Conservation (phyloP, 2,113 vertebrate species). For the Psittacus erithacus region DNA sequence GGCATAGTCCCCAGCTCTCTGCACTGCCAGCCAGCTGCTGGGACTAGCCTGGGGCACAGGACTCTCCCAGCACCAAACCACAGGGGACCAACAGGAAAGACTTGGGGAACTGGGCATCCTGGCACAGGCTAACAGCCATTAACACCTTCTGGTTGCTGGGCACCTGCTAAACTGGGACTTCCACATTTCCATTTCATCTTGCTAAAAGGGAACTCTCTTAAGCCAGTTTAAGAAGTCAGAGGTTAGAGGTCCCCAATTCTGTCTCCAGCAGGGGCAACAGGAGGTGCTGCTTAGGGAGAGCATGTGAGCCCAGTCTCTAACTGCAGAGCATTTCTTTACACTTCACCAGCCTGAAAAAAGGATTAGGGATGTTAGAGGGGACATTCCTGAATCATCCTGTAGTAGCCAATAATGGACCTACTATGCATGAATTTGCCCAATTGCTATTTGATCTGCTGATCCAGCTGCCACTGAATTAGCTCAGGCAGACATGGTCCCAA, state of each 20-base stretch:
- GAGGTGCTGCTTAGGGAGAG: not conserved
- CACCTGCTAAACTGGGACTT: not conserved
- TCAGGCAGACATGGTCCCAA: not conserved
- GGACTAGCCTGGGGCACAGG: not conserved
- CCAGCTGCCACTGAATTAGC: not conserved
- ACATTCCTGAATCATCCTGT: not conserved
- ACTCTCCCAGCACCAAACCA: not conserved
- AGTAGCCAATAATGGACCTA: not conserved
- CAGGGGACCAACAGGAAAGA: not conserved
- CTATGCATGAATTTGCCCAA: not conserved
- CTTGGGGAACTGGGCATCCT: not conserved
- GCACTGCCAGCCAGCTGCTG: not conserved
- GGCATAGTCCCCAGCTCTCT: not conserved
- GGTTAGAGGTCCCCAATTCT: not conserved
- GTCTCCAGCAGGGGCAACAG: not conserved
- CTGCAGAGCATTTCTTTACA: not conserved
- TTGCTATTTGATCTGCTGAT: not conserved
- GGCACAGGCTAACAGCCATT: not conserved
- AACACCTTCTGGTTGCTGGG: not conserved
- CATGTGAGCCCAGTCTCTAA: not conserved
- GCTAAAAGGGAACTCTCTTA: not conserved
- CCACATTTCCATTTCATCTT: not conserved
- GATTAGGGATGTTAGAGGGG: not conserved
- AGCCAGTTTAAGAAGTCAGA: not conserved
- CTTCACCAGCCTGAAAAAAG: not conserved